phyloP scores from a whole-genome alignment of 2,888 invertebrate species.

The Actias luna region DNA sequence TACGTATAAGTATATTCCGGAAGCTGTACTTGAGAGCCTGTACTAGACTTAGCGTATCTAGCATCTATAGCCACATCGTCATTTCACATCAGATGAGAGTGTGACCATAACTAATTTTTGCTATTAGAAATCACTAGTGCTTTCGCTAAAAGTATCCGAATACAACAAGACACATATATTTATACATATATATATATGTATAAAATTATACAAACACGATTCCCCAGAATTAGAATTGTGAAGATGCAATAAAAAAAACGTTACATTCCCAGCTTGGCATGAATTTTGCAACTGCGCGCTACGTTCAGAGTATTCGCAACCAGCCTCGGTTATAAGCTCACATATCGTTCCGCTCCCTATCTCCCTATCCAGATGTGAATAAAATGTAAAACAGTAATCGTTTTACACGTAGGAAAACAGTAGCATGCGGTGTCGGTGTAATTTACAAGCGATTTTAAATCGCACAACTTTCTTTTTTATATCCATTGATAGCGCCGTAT shows the following conservation, averaged over 20 bases:
- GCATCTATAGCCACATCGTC: no score
- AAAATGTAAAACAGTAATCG: conserved; percentile 19
- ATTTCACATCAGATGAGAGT: no score
- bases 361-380: conserved; percentile 16
- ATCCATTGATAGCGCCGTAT: no score
- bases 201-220: background rate
- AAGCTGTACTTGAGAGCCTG: no score
- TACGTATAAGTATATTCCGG: no score
- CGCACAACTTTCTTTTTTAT: background rate
- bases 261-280: background rate
- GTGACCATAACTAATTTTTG: no score
- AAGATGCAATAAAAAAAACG: background rate
- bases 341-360: conserved; percentile 12
- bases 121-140: no score
- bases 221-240: background rate
- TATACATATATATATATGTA: background rate
- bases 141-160: no score
- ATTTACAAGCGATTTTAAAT: background rate
- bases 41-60: no score
- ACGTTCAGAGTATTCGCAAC: conserved; percentile 1
- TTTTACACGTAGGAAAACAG: conserved; percentile 8
- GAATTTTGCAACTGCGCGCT: conserved; percentile 4
- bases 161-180: background rate
- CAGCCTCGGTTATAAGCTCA: background rate
- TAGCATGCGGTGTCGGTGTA: background rate